Conservation (phyloP, 2,888 invertebrate species). For the Agriopis marginaria region DNA sequence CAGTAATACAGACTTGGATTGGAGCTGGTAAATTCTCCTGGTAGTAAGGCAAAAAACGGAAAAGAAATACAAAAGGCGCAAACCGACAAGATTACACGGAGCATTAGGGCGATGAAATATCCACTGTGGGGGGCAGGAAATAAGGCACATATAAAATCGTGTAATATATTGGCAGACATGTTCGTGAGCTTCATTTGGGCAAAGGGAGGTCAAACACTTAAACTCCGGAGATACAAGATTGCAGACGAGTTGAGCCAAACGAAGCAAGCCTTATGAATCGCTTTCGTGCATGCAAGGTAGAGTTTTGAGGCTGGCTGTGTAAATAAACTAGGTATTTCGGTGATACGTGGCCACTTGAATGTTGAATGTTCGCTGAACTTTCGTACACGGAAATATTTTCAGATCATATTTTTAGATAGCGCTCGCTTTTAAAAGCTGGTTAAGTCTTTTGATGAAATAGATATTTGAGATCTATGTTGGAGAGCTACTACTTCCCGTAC, state of each 20-base stretch:
- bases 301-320: conserved; percentile 65
- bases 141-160: conserved; percentile 58
- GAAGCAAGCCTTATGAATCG: conserved; percentile 79
- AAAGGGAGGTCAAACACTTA: conserved; percentile 82
- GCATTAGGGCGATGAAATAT: conserved; percentile 52
- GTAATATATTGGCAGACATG: conserved; percentile 64
- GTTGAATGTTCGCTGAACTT: conserved; percentile 31
- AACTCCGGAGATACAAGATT: conserved; percentile 81
- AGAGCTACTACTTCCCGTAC: neutral
- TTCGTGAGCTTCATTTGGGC: conserved; percentile 80
- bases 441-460: conserved; percentile 5
- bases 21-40: conserved; percentile 76
- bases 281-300: conserved; percentile 71
- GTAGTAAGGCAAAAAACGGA: conserved; percentile 70
- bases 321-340: conserved; percentile 55
- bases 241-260: conserved; percentile 79
- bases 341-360: conserved; percentile 41
- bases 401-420: conserved; percentile 26
- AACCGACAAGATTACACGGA: conserved; percentile 59
- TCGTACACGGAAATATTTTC: conserved; percentile 28
- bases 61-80: conserved; percentile 79
- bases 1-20: conserved; percentile 71
- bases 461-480: neutral
- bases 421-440: conserved; percentile 15
- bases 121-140: conserved; percentile 53